phyloP scores from a whole-genome alignment of 2,113 vertebrate genomes.

The Neotoma lepida region DNA sequence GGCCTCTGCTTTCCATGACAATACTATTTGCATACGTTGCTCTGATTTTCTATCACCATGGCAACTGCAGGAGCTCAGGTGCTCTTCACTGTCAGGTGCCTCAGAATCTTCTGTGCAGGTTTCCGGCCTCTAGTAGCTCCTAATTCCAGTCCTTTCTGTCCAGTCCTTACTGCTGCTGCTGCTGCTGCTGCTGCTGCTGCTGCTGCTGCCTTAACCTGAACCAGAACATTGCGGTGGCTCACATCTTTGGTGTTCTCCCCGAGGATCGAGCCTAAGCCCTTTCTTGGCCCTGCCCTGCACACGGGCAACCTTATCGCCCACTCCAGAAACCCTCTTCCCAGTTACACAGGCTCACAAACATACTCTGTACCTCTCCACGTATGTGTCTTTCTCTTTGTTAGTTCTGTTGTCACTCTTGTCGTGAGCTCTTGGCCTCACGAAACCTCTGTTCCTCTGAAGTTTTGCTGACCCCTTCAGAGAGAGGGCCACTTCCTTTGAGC shows the following conservation, averaged over 20 bases:
- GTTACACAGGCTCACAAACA: background rate
- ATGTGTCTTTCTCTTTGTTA: background rate
- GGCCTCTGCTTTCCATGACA: constrained; percentile 19
- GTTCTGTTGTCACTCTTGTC: background rate
- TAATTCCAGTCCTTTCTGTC: background rate
- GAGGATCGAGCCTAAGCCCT: background rate
- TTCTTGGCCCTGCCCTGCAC: background rate
- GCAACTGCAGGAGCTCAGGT: constrained; percentile 43
- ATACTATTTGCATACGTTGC: background rate
- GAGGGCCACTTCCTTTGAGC: background rate
- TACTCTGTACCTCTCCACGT: background rate
- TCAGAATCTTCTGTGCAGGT: background rate
- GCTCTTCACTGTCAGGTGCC: background rate
- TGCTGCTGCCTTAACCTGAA: background rate
- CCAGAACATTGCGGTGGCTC: background rate
- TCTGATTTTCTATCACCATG: constrained; percentile 51
- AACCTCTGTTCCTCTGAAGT: background rate
- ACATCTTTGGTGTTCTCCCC: background rate
- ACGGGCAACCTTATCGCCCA: background rate
- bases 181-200: accelerated
- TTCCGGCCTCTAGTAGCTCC: background rate
- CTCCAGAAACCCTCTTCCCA: background rate
- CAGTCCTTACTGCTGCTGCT: background rate
- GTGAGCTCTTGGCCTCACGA: background rate
- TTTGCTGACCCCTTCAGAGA: background rate